phyloP scores from a whole-genome alignment of 1,140 invertebrate species.

The Arion vulgaris region DNA sequence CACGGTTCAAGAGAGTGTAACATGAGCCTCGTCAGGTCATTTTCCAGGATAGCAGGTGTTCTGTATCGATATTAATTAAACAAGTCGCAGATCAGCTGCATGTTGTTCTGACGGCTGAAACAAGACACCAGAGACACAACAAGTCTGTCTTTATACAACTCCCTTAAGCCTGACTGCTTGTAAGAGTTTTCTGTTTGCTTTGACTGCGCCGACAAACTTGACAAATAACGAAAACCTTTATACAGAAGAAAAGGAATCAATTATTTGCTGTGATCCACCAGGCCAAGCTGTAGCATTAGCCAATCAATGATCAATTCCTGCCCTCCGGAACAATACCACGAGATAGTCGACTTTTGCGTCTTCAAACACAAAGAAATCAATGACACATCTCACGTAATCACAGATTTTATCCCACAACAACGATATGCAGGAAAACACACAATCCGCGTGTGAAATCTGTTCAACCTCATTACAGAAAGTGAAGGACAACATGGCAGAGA shows the following conservation, averaged over 20 bases:
- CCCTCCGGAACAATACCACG: background rate
- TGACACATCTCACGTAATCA: conserved; percentile 1
- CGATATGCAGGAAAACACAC: background rate
- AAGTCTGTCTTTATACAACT: background rate
- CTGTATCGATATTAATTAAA: too few species aligned
- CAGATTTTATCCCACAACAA: background rate
- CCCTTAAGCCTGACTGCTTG: background rate
- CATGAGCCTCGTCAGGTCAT: too few species aligned
- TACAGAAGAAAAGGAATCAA: background rate
- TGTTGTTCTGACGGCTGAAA: too few species aligned
- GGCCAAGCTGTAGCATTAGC: background rate
- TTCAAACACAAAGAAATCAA: conserved; percentile 14
- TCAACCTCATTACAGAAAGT: background rate
- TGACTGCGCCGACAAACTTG: conserved; percentile 40
- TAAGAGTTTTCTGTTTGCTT: background rate
- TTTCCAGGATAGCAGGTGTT: too few species aligned
- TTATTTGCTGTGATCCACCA: conserved; percentile 3
- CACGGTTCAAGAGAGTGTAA: too few species aligned
- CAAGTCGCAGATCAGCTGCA: too few species aligned
- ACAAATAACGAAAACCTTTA: conserved; percentile 27
- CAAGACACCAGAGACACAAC: too few species aligned
- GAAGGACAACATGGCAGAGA: background rate
- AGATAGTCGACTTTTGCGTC: background rate
- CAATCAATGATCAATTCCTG: conserved; percentile 12
- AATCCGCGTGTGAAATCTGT: background rate